phyloP scores from a whole-genome alignment of 2,113 vertebrate species.

The Hyla sarda region DNA sequence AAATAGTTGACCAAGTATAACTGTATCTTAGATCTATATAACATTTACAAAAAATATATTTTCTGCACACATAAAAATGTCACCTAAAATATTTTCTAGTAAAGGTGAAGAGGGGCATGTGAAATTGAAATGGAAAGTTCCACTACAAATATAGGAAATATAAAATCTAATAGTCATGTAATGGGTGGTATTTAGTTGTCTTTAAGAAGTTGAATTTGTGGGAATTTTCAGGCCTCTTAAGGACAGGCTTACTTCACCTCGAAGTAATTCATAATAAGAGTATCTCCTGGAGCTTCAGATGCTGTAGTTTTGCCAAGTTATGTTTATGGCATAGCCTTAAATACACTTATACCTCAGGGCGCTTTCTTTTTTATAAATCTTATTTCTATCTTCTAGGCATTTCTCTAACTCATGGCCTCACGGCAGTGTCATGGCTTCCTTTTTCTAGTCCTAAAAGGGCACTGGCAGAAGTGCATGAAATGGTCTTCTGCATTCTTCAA shows the following conservation, averaged over 20 bases:
- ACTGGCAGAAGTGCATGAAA: no score
- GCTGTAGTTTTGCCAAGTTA: conserved; percentile 1
- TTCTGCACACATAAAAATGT: not conserved
- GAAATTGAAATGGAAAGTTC: not conserved
- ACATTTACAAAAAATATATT: not conserved
- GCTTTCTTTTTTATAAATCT: not conserved
- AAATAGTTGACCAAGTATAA: not conserved
- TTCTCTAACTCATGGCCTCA: not conserved
- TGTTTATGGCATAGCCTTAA: not conserved
- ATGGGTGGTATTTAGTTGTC: not conserved
- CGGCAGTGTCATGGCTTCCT: no score
- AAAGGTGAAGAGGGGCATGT: not conserved
- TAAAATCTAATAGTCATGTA: not conserved
- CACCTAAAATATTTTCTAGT: conserved; percentile 7
- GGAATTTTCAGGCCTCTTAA: not conserved
- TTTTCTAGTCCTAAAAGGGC: no score
- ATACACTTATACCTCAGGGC: not conserved
- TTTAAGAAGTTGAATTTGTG: not conserved
- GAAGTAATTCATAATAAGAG: conserved; percentile 19
- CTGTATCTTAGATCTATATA: not conserved
- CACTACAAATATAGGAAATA: not conserved
- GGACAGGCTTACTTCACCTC: conserved; percentile 8
- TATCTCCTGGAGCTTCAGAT: not conserved
- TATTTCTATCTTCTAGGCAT: not conserved
- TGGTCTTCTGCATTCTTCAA: no score